Evolutionary conservation across 1,140 invertebrate species (phyloP).

Genomic region (Scaptodrosophila lebanonensis): DNA sequence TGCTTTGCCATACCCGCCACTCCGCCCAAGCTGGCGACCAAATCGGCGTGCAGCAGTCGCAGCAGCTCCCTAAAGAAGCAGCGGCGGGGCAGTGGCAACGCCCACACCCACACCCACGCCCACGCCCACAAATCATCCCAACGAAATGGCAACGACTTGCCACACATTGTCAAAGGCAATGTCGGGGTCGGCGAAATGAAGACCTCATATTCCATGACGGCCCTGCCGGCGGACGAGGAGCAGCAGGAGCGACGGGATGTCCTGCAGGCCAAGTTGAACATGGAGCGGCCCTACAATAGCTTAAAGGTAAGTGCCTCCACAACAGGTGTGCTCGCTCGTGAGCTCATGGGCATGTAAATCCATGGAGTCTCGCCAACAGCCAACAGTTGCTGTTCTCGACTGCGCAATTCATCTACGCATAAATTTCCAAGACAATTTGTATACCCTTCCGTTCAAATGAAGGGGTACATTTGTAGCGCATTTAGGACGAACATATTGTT

Average conservation of each 20-base stretch:
- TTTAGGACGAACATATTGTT: no score
- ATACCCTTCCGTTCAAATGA: no score
- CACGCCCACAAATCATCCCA: not conserved
- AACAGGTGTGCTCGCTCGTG: no score
- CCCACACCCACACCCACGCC: no score
- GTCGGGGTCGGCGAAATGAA: slow-evolving; percentile 48
- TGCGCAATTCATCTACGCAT: no score
- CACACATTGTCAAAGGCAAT: slow-evolving; percentile 3
- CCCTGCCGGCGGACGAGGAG: slow-evolving; percentile 64
- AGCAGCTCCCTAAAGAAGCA: slow-evolving; percentile 59
- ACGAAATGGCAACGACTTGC: not conserved
- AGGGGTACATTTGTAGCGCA: no score
- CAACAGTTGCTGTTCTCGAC: no score
- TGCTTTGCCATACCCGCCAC: slow-evolving; percentile 46
- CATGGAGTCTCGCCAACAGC: no score
- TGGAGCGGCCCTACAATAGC: slow-evolving; percentile 82
- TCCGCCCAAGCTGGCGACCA: slow-evolving; percentile 31
- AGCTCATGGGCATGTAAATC: no score
- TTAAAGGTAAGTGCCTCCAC: slow-evolving; percentile 81
- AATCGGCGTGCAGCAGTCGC: slow-evolving; percentile 52
- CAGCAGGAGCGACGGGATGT: slow-evolving; percentile 62
- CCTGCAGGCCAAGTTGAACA: slow-evolving; percentile 65
- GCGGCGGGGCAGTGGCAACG: slow-evolving; percentile 12
- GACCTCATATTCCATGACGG: slow-evolving; percentile 73
- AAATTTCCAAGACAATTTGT: no score